These are phyloP conservation scores for Noctua pronuba DNA, from an alignment of 2,888 invertebrate genomes.

Conservation along the genomic window DNA sequence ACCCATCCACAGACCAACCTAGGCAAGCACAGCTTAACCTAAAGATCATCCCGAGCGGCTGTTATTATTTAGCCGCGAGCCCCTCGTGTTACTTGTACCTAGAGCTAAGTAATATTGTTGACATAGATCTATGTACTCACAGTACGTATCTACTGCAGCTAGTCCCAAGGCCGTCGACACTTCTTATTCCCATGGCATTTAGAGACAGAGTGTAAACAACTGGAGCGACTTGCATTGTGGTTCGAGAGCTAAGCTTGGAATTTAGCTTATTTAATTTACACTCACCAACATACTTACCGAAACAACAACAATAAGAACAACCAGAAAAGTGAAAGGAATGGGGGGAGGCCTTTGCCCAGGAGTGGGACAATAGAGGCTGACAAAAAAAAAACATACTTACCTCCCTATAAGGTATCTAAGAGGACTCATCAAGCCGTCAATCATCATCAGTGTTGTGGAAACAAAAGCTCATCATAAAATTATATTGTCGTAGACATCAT, in stretches of 20 bases:
- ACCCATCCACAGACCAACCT: too few species aligned
- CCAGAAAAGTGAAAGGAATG: too few species aligned
- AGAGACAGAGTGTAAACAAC: conserved; percentile 18
- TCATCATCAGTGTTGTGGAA: not conserved
- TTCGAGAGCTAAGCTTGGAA: not conserved
- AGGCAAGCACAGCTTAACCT: too few species aligned
- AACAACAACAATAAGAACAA: too few species aligned
- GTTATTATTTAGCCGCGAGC: too few species aligned
- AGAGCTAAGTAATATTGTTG: conserved; percentile 27
- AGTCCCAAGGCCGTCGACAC: conserved; percentile 47
- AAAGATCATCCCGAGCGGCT: too few species aligned
- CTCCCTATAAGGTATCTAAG: not conserved
- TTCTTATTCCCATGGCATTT: conserved; percentile 54
- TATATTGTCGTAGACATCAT: not conserved
- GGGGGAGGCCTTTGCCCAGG: too few species aligned
- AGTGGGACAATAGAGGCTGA: too few species aligned
- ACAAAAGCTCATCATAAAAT: not conserved
- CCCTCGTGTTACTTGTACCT: conserved; percentile 48
- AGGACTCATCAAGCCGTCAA: not conserved
- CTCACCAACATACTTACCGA: too few species aligned
- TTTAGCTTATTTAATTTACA: conserved; percentile 2
- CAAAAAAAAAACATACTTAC: not conserved
- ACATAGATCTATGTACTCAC: conserved; percentile 9
- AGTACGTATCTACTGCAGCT: not conserved
- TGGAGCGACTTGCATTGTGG: conserved; percentile 1